Base-by-base conservation (phyloP, 2,797 vertebrate genomes). In the Microctenopoma stevenorrisi region DNA sequence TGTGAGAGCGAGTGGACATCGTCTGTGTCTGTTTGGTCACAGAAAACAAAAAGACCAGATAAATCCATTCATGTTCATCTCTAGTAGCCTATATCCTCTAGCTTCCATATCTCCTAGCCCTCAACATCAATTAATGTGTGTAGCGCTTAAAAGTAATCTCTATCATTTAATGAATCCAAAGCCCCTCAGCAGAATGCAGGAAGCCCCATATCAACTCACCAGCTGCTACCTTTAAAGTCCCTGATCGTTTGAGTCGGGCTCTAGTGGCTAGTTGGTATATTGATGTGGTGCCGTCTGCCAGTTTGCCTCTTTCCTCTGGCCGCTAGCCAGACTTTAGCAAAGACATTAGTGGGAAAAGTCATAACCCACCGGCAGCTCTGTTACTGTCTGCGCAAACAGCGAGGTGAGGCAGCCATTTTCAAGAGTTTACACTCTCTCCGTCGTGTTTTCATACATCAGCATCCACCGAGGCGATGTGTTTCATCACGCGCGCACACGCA, bases 141-240 rank as follows among this genome's bases (percentile, higher is more conserved):
- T 76, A 79, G 84, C 64, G 70, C 87, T 90, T 93, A 91, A 92
- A 93, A 91, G 84, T 89, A 90, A 92, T 92, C 91, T 86, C 82
- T 89, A 91, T 91, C 90, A 92, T 93, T 93, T 92, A 92, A 94
- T 93, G 83, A 89, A 93, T 94, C 92, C 88, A 90, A 92, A 90
- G 81, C 87, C 88, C 88, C 89, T 86, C 64, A 53, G 88, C 81
- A 84, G 84, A 87, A 74, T 55, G 68, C 60, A 10, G 79, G 78
- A 85, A 78, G 83, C 78, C 87, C 84, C 90, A 87, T 67, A 89
- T 91, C 92, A 91, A 90, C 91, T 88, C 82, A 88, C 84, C 93
- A 94, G 92, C 92, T 93, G 91, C 91, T 89, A 79, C 89, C 82
- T 91, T 91, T 90, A 88, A 88, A 83, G 68, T 89, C 90, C 90